These are phyloP conservation scores for Sycobia sp. DNA, from an alignment of 1,140 invertebrate genomes.

Conservation along the genomic window DNA sequence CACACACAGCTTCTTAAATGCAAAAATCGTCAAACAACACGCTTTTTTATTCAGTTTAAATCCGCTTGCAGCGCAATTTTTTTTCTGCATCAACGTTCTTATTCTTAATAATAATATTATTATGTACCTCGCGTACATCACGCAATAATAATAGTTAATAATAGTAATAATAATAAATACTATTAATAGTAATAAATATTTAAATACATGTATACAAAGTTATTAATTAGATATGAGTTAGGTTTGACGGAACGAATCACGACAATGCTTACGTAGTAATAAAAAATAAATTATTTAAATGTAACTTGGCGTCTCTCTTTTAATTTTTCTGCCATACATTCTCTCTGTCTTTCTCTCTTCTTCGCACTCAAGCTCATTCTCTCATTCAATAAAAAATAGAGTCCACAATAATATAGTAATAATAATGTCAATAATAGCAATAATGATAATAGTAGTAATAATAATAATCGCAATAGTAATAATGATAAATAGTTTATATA, in stretches of 20 bases:
- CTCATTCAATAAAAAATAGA: constrained; percentile 33
- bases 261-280: constrained; percentile 40
- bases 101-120: constrained; percentile 37
- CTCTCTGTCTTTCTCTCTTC: background rate
- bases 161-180: constrained; percentile 33
- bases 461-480: constrained; percentile 43
- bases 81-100: constrained; percentile 35
- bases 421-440: constrained; percentile 38
- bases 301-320: constrained; percentile 39
- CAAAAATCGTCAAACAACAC: constrained; percentile 52
- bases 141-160: constrained; percentile 33
- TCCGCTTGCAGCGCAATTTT: constrained; percentile 21
- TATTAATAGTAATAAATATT: constrained; percentile 37
- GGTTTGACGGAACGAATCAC: constrained; percentile 39
- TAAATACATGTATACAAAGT: constrained; percentile 39
- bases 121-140: constrained; percentile 30
- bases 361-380: constrained; percentile 4
- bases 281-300: constrained; percentile 39
- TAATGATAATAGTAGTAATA: constrained; percentile 27
- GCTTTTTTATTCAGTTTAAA: constrained; percentile 29
- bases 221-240: constrained; percentile 46
- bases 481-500: constrained; percentile 40
- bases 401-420: constrained; percentile 48
- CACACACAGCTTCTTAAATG: constrained; percentile 40
- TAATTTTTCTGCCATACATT: constrained; percentile 37